Percentiles rank a stretch among this genome's conserved stretches.
Conservation (phyloP, 2,888 invertebrate species). For the Cephus pulcher region DNA sequence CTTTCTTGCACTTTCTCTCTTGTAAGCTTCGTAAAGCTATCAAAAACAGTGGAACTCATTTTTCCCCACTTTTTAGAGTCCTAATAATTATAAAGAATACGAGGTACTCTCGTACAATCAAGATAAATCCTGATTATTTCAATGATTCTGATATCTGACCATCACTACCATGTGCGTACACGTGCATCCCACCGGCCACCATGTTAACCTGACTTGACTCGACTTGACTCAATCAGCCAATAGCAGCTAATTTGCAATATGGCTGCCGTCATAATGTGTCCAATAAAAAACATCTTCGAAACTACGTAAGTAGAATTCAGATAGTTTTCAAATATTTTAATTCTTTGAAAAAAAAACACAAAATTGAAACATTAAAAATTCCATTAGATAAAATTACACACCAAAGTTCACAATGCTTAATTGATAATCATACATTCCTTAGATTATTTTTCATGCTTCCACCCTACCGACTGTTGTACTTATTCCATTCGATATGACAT, state of each 20-base stretch:
- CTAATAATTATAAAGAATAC: slow-evolving; percentile 28
- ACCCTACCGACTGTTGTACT: too few species aligned
- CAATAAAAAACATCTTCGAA: too few species aligned
- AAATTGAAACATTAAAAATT: too few species aligned
- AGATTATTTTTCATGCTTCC: too few species aligned
- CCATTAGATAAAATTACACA: too few species aligned
- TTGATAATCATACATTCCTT: too few species aligned
- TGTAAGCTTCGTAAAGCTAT: slow-evolving; percentile 66
- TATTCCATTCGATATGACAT: too few species aligned
- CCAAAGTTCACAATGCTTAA: too few species aligned
- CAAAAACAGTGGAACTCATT: slow-evolving; percentile 62
- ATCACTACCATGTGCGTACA: slow-evolving; percentile 17
- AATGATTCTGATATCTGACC: not conserved
- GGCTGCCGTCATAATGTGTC: too few species aligned
- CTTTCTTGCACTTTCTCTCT: slow-evolving; percentile 62
- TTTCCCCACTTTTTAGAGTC: slow-evolving; percentile 43
- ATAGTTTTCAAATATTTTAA: too few species aligned
- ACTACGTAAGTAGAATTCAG: too few species aligned
- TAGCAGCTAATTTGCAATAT: not conserved
- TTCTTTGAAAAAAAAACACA: too few species aligned
- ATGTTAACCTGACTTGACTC: slow-evolving; percentile 20
- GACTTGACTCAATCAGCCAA: not conserved
- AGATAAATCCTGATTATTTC: not conserved
- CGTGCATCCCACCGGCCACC: slow-evolving; percentile 25
- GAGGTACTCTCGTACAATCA: not conserved